Conservation (phyloP, 1,140 invertebrate species). For the Drosophila subpulchrella region DNA sequence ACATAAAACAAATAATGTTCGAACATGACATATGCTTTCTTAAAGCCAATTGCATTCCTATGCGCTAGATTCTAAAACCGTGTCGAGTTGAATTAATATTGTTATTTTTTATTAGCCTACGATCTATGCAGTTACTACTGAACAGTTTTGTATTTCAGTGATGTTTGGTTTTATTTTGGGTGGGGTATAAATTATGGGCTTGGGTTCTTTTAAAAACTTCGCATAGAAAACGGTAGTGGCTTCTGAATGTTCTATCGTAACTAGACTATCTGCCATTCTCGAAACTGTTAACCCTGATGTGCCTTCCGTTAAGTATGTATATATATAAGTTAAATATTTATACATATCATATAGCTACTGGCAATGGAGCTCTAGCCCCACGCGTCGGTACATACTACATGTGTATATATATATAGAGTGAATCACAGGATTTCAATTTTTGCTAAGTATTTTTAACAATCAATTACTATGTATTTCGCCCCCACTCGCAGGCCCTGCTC, state of each 20-base stretch:
- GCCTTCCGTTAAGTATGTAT: conserved; percentile 36
- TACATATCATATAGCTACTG: conserved; percentile 50
- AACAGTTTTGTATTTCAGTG: conserved; percentile 48
- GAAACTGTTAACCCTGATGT: conserved; percentile 45
- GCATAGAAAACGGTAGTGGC: conserved; percentile 41
- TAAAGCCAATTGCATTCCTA: conserved; percentile 4
- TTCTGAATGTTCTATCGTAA: conserved; percentile 17
- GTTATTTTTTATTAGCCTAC: conserved; percentile 19
- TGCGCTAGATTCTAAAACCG: conserved; percentile 10
- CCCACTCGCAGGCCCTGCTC: conserved; percentile 31
- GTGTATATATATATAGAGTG: conserved; percentile 66
- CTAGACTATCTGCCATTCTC: conserved; percentile 32
- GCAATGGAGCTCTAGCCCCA: conserved; percentile 27
- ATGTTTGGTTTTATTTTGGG: conserved; percentile 42
- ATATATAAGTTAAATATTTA: conserved; percentile 44
- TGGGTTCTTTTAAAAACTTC: conserved; percentile 34
- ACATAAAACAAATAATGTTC: conserved; percentile 62
- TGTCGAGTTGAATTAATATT: conserved; percentile 20
- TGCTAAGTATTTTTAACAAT: conserved; percentile 79
- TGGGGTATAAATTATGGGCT: conserved; percentile 45
- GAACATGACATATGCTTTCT: conserved; percentile 38
- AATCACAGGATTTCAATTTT: conserved; percentile 83
- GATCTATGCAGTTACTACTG: conserved; percentile 34
- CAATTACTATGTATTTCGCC: conserved; percentile 75
- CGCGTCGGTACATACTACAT: conserved; percentile 47